phyloP scores from a whole-genome alignment of 2,888 invertebrate genomes.

The Synanthedon formicaeformis region DNA sequence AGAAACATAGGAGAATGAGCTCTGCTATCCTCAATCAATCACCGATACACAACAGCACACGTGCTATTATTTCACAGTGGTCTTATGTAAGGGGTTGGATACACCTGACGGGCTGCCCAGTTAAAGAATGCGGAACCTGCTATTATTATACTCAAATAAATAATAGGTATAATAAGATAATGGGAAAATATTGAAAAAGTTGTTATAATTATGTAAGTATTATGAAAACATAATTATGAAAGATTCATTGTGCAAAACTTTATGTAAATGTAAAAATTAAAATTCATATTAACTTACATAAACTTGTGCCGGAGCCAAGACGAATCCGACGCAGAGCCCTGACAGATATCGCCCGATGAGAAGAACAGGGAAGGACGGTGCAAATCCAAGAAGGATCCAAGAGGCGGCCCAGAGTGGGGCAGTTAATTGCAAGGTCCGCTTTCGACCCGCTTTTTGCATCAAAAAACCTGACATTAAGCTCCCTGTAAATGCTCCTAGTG shows the following conservation, averaged over 20 bases:
- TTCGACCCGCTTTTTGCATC: slow-evolving; percentile 67
- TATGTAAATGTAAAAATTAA: background rate
- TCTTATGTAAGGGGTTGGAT: no score
- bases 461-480: slow-evolving; percentile 65
- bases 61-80: no score
- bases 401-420: slow-evolving; percentile 62
- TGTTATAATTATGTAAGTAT: no score
- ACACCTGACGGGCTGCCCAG: no score
- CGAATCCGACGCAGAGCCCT: slow-evolving; percentile 73
- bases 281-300: slow-evolving; percentile 59
- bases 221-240: no score
- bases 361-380: slow-evolving; percentile 50
- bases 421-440: slow-evolving; percentile 57
- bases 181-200: no score
- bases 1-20: no score
- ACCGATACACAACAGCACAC: no score
- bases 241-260: background rate
- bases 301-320: slow-evolving; percentile 72
- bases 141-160: no score
- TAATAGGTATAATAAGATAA: no score
- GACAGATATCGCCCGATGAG: slow-evolving; percentile 67
- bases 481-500: slow-evolving; percentile 69
- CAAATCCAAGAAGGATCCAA: slow-evolving; percentile 70
- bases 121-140: no score
- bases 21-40: no score